Conservation (phyloP, 2,888 invertebrate species). For the Dioctria rufipes region DNA sequence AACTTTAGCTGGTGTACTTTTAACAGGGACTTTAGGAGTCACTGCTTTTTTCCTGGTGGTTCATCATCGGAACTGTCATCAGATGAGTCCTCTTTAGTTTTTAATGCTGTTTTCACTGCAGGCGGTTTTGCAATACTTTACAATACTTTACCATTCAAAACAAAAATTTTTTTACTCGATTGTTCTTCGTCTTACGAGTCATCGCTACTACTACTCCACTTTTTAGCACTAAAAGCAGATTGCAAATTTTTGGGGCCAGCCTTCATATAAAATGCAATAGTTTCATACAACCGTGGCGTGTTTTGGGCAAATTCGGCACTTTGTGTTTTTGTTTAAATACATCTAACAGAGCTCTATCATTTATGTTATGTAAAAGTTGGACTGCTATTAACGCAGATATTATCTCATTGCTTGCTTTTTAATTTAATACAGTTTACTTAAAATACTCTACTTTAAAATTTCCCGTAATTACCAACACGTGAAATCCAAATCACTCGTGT, state of each 20-base stretch:
- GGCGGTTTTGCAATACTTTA: too few species aligned
- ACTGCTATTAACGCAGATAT: neutral
- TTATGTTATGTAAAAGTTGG: conserved; percentile 66
- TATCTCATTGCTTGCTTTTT: neutral
- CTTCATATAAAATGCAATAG: conserved; percentile 75
- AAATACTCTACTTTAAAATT: neutral
- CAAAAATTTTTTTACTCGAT: too few species aligned
- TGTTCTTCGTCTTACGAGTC: neutral
- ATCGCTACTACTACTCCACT: neutral
- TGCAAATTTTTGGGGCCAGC: conserved; percentile 72
- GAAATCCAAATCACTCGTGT: too few species aligned
- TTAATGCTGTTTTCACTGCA: too few species aligned
- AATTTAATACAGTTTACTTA: neutral
- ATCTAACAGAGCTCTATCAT: conserved; percentile 79
- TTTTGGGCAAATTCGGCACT: conserved; percentile 78
- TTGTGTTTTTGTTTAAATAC: conserved; percentile 81
- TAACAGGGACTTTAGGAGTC: conserved; percentile 13
- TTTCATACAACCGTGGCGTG: conserved; percentile 77
- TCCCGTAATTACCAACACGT: too few species aligned
- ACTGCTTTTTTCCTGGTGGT: neutral
- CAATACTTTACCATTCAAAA: too few species aligned
- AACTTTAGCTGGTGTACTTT: conserved; percentile 62
- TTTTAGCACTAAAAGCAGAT: conserved; percentile 61
- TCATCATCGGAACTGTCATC: neutral
- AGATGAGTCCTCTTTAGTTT: too few species aligned